Percentiles rank a stretch among this genome's conserved stretches.
phyloP scores from a whole-genome alignment of 2,113 vertebrate species.

The Psilopogon haemacephalus region DNA sequence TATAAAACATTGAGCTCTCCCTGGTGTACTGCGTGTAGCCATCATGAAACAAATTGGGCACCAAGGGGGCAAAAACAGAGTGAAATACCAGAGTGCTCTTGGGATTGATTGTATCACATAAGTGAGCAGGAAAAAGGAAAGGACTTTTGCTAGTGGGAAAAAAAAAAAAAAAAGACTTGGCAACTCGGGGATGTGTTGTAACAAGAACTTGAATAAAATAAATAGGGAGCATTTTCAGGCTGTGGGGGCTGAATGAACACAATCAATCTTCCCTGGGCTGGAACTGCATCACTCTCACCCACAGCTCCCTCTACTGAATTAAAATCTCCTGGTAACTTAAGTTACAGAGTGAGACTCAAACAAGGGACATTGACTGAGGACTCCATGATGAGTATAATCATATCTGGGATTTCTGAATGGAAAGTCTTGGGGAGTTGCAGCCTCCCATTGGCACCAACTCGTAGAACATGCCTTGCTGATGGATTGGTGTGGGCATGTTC shows the following conservation, averaged over 20 bases:
- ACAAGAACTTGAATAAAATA: constrained; percentile 79
- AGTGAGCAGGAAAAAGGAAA: constrained; percentile 68
- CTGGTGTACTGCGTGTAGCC: neutral
- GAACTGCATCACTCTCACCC: constrained; percentile 46
- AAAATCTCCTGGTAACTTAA: constrained; percentile 58
- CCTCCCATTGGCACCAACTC: neutral
- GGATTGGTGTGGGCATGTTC: neutral
- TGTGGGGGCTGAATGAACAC: constrained; percentile 75
- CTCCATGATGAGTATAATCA: neutral
- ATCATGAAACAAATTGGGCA: constrained; percentile 32
- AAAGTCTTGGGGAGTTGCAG: neutral
- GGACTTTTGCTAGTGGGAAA: constrained; percentile 67
- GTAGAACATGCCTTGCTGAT: neutral
- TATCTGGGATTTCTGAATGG: neutral
- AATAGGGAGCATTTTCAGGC: constrained; percentile 75
- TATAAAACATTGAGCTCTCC: constrained; percentile 23
- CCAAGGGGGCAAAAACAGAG: neutral
- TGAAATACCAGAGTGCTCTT: constrained; percentile 22
- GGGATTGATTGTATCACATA: constrained; percentile 55
- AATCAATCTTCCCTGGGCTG: constrained; percentile 71
- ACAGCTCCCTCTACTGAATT: constrained; percentile 76
- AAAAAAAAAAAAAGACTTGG: constrained; percentile 71
- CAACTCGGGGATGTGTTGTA: constrained; percentile 70
- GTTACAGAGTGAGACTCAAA: neutral
- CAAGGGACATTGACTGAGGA: neutral